Percentiles rank a stretch among this genome's conserved stretches.
These are phyloP conservation scores for Cheilosia variabilis DNA, from an alignment of 2,888 invertebrate genomes.

Conservation along the genomic window DNA sequence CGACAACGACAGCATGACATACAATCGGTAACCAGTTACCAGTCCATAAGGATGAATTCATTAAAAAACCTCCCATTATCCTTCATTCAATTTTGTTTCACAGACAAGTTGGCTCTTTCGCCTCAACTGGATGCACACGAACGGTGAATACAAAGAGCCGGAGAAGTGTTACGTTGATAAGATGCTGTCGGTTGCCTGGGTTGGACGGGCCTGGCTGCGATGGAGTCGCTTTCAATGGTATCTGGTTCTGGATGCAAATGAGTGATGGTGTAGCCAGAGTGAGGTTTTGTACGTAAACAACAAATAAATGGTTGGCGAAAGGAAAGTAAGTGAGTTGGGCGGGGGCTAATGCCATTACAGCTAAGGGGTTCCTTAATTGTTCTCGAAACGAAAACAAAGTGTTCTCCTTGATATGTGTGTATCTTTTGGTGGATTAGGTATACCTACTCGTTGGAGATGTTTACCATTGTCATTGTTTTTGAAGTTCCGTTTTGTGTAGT, in stretches of 20 bases:
- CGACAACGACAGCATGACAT: slow-evolving; percentile 25
- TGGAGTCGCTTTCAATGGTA: slow-evolving; percentile 5
- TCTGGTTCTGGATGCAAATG: slow-evolving; percentile 25
- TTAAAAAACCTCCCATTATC: slow-evolving; percentile 65
- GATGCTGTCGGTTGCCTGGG: slow-evolving; percentile 10
- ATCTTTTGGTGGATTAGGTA: slow-evolving; percentile 8
- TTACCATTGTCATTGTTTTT: slow-evolving; percentile 4
- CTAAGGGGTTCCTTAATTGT: slow-evolving; percentile 35
- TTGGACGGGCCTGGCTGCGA: neutral
- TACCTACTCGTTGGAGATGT: slow-evolving; percentile 19
- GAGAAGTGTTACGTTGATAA: slow-evolving; percentile 35
- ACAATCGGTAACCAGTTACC: slow-evolving; percentile 67
- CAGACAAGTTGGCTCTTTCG: slow-evolving; percentile 41
- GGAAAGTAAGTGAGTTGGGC: neutral
- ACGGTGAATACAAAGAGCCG: neutral
- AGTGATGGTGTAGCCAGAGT: slow-evolving; percentile 45
- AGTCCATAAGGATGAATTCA: slow-evolving; percentile 67
- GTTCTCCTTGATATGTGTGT: slow-evolving; percentile 25
- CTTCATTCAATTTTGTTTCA: slow-evolving; percentile 67
- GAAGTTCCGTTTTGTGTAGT: neutral
- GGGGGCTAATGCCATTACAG: slow-evolving; percentile 40
- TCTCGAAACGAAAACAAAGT: slow-evolving; percentile 30
- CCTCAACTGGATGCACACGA: slow-evolving; percentile 25
- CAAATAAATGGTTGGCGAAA: slow-evolving; percentile 37
- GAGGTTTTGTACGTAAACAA: slow-evolving; percentile 40